These are phyloP conservation scores for Calypte anna DNA, from an alignment of 2,113 vertebrate species.

Conservation along the genomic window DNA sequence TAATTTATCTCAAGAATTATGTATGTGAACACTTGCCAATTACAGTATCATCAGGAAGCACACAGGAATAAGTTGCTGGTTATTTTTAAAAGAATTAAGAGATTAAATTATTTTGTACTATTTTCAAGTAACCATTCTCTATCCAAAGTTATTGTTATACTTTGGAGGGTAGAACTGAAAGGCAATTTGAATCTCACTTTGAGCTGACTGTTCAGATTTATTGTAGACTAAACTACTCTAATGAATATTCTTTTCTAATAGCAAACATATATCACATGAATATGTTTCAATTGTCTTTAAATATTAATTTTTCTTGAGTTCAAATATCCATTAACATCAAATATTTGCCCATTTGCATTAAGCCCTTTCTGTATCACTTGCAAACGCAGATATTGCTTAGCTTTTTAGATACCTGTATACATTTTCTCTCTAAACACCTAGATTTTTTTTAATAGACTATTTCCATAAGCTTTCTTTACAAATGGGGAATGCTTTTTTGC, in stretches of 20 bases:
- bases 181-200: neutral
- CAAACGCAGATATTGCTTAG: neutral
- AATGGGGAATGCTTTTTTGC: neutral
- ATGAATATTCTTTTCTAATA: slow-evolving; percentile 51
- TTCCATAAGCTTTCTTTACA: neutral
- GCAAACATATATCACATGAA: slow-evolving; percentile 57
- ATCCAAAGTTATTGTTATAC: neutral
- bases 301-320: slow-evolving; percentile 56
- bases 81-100: neutral
- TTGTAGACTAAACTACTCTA: neutral
- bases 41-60: neutral
- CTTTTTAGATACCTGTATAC: slow-evolving; percentile 2
- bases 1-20: neutral
- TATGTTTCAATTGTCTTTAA: slow-evolving; percentile 46
- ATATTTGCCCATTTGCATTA: slow-evolving; percentile 63
- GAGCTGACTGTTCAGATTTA: neutral
- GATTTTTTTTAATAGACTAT: neutral
- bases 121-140: neutral
- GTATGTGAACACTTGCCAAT: neutral
- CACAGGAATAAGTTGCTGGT: neutral
- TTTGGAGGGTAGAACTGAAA: neutral
- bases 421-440: neutral
- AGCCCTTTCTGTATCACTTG: neutral
- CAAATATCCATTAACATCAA: slow-evolving; percentile 62
- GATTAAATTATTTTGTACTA: neutral